Conservation (phyloP, 1,140 invertebrate genomes). For the Drosophila bifasciata region DNA sequence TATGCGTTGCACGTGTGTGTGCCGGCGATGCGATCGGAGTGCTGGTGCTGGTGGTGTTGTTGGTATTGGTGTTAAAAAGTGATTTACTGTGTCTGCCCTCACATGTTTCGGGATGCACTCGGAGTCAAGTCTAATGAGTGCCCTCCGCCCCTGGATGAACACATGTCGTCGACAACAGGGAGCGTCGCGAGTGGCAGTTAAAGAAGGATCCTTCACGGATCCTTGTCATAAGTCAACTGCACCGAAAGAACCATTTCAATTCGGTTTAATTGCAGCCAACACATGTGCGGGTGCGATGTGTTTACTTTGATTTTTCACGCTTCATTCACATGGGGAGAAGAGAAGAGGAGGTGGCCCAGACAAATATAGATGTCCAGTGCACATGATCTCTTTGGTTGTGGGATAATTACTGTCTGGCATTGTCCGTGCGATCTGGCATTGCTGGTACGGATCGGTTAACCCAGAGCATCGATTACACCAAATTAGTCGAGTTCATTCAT, state of each 20-base stretch:
- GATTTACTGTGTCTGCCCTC: slow-evolving; percentile 55
- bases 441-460: slow-evolving; percentile 49
- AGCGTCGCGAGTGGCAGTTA: not conserved
- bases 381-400: slow-evolving; percentile 43
- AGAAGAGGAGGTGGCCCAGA: slow-evolving; percentile 3
- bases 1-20: slow-evolving; percentile 61
- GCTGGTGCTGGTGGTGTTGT: slow-evolving; percentile 1
- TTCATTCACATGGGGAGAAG: not conserved
- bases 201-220: slow-evolving; percentile 39
- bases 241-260: slow-evolving; percentile 21
- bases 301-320: slow-evolving; percentile 63
- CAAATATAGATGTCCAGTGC: slow-evolving; percentile 35
- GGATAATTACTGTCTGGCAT: slow-evolving; percentile 56
- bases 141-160: slow-evolving; percentile 34
- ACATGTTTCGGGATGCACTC: slow-evolving; percentile 33
- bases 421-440: slow-evolving; percentile 55
- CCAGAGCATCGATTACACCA: slow-evolving; percentile 56
- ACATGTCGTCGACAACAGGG: slow-evolving; percentile 68
- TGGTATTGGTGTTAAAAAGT: slow-evolving; percentile 14
- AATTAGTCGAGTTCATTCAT: slow-evolving; percentile 69
- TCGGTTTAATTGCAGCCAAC: slow-evolving; percentile 53
- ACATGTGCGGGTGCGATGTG: slow-evolving; percentile 44
- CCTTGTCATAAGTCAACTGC: slow-evolving; percentile 36
- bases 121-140: slow-evolving; percentile 48
- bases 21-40: not conserved